Evolutionary conservation across 2,888 invertebrate genomes (phyloP), one percentile per base, ranked within the genome.

Genomic region (Melitaea athalia): DNA sequence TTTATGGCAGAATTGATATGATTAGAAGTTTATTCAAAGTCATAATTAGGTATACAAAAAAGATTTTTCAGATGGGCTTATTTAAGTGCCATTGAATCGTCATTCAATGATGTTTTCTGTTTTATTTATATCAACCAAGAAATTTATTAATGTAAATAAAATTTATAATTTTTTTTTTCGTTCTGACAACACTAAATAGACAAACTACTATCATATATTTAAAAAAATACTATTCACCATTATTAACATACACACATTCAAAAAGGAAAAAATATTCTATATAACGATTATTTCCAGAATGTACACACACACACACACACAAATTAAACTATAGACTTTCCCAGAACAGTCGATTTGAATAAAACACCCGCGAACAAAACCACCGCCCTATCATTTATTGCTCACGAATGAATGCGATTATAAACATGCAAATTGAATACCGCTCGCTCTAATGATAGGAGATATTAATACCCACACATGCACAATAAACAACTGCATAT

Each of bases 311-410:
- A 38, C 47, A 38, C 57, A 17, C 31, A 24, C 57, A 14, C 31
- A 57, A 63, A 53, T 47, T 24, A 53, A 57, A 60, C 12, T 38
- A 10, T 17, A 63, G 24, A 42, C 59, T 59, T 63, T 42, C 50
- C 24, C 52, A 15, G 53, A 42, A 33, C n/a, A 33, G 11, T 59
- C 59, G 59, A 64, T 67, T 67, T 71, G 73, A 71, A 72, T 73
- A 69, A 73, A 72, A 74, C 74, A 73, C 70, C 70, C 72, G 72
- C 74, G 68, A 73, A 71, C 74, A 71, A 63, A 71, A 63, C 69
- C 64, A 77, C 87, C 85, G 87, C 84, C 81, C 79, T 85, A 76
- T 84, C 80, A 87, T 87, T 84, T 80, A 77, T 77, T 72, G 74
- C 75, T 70, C 74, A 74, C 70, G 62, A 72, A 75, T 73, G 72